Evolutionary conservation across 2,888 invertebrate species (phyloP), one percentile per base, ranked within the genome.

Genomic region (Dusona sp.): DNA sequence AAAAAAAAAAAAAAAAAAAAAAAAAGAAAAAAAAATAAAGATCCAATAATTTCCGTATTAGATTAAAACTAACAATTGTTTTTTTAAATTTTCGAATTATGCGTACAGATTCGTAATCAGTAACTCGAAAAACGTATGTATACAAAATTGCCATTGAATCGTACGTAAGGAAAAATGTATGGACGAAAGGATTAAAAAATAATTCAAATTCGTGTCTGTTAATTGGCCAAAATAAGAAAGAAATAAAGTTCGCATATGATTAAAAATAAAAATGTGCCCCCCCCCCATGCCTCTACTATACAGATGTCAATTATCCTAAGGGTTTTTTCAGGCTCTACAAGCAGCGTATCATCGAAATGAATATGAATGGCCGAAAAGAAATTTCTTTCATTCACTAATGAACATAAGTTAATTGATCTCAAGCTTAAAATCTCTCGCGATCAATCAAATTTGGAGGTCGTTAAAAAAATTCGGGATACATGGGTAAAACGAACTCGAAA

Each of bases 391-490:
- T 51, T 48, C 29, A 7, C 70, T 38, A 68, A 72, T 42, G 70
- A 29, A 48, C 19, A 29, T 16, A 45, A 72, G 51, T 72, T 29
- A 13, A 45, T 25, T 29, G 48, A 72, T 51, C n/a, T 25, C 45
- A 36, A 51, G 51, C 29, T 70, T 19, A 8, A 25, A 25, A 36
- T 42, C 22, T 54, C 51, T 22, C 25, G n/a, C 72, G 22, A 36
- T 54, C 72, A 51, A 54, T 72, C 72, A 36, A 68, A 42, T 75
- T 82, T 64, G 61, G 13, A 36, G 48, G 25, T 77, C 45, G 75
- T 75, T 45, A 64, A 48, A 25, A 83, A 72, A 77, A 45, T 64
- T 51, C 16, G 61, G 68, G 45, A 45, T 48, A n/a, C 64, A 45
- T n/a, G 11, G 19, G 13, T 16, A 16, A 25, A 36, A 29, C 19